Percentiles rank a stretch among this genome's conserved stretches.
phyloP scores from a whole-genome alignment of 2,113 vertebrate genomes.

The Oxyura jamaicensis region DNA sequence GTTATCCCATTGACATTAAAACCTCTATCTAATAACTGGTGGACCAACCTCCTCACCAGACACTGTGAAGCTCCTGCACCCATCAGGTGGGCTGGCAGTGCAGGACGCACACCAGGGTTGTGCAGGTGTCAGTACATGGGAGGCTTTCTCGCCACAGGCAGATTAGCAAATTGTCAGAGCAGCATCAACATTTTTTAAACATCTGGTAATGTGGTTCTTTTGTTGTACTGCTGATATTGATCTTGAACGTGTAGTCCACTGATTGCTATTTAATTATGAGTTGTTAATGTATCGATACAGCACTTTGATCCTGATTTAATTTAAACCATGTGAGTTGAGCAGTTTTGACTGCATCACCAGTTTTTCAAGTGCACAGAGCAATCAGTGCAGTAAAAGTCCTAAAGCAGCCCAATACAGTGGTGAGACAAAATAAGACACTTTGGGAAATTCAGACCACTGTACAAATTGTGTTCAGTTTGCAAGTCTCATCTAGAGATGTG shows the following conservation, averaged over 20 bases:
- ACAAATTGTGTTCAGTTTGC: neutral
- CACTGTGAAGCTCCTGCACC: fast-evolving
- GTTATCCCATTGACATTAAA: fast-evolving
- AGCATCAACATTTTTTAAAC: neutral
- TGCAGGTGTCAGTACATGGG: fast-evolving
- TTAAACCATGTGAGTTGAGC: neutral
- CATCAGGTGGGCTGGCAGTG: neutral
- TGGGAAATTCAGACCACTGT: neutral
- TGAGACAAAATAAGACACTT: neutral
- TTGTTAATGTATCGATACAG: neutral
- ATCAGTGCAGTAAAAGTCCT: neutral
- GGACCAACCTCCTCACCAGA: neutral
- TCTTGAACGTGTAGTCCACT: neutral
- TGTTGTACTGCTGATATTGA: neutral
- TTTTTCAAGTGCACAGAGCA: neutral
- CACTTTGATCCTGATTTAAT: neutral
- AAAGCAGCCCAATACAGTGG: neutral
- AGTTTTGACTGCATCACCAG: neutral
- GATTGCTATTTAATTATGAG: neutral
- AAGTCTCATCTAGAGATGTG: neutral
- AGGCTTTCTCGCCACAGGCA: neutral
- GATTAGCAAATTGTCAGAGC: neutral
- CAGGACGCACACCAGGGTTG: fast-evolving
- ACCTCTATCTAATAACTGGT: neutral
- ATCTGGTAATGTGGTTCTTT: neutral